Evolutionary conservation across 1,140 invertebrate species (phyloP).

Genomic region (Penaeus indicus): DNA sequence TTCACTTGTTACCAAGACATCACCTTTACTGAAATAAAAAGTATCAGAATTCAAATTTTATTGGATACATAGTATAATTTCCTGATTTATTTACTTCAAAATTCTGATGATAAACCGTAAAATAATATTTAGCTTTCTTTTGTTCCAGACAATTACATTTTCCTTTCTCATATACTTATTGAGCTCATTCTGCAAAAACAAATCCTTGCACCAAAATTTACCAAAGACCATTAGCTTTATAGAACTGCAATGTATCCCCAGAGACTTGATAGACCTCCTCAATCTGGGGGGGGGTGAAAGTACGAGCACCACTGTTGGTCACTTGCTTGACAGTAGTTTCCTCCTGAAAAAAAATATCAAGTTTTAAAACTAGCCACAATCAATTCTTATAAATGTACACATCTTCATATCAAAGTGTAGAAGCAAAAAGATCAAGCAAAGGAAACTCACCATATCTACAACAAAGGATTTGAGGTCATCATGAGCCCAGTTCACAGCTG

Average conservation of each 20-base stretch:
- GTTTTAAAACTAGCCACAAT: neutral
- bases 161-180: no score
- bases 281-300: constrained; percentile 54
- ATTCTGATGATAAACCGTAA: no score
- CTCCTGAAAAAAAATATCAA: constrained; percentile 33
- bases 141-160: no score
- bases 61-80: neutral
- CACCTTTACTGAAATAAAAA: constrained; percentile 74
- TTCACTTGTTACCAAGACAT: constrained; percentile 76
- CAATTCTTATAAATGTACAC: neutral
- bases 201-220: constrained; percentile 69
- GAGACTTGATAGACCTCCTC: constrained; percentile 65
- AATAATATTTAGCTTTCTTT: no score
- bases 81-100: no score
- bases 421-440: neutral
- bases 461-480: constrained; percentile 70
- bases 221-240: constrained; percentile 71
- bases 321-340: constrained; percentile 37
- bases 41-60: constrained; percentile 67
- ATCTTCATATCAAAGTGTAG: neutral
- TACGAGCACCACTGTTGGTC: neutral
- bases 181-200: neutral
- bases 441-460: constrained; percentile 60
- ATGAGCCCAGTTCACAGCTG: constrained; percentile 75
- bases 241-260: constrained; percentile 62